Evolutionary conservation across 2,113 vertebrate species (phyloP).

Genomic region (Ptilorrhoa leucosticta): DNA sequence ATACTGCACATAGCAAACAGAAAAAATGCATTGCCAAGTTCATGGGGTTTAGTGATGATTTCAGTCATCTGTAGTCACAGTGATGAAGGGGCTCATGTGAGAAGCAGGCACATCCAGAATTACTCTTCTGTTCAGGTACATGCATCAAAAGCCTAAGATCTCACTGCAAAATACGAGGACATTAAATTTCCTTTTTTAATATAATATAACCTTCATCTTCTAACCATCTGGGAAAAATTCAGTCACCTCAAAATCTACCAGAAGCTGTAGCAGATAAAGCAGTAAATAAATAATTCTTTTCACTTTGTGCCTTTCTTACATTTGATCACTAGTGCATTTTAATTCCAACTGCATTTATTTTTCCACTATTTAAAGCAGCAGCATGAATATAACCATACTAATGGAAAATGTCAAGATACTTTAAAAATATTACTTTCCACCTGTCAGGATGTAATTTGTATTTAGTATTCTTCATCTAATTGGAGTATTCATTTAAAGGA

Average conservation of each 20-base stretch:
- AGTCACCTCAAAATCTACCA: not conserved
- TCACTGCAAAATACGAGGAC: not conserved
- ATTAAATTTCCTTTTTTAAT: not conserved
- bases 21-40: not conserved
- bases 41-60: conserved; percentile 6
- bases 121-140: not conserved
- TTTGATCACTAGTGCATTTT: not conserved
- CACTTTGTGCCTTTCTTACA: not conserved
- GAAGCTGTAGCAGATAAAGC: conserved; percentile 12
- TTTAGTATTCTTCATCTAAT: conserved; percentile 20
- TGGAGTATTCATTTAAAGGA: not conserved
- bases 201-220: not conserved
- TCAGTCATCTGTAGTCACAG: conserved; percentile 14
- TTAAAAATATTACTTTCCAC: conserved; percentile 26
- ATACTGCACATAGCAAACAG: conserved; percentile 8
- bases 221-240: conserved; percentile 17
- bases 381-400: not conserved
- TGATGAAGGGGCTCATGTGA: not conserved
- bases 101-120: not conserved
- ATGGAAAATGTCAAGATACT: conserved; percentile 9
- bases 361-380: not conserved
- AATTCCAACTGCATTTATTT: conserved; percentile 23
- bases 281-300: not conserved
- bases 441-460: conserved; percentile 28
- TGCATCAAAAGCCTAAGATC: not conserved